A percentile compares a stretch with the other conserved stretches of the same genome.
These are phyloP conservation scores for Mormyrus hasselquistii DNA, from an alignment of 2,797 vertebrate species.

Conservation along the genomic window DNA sequence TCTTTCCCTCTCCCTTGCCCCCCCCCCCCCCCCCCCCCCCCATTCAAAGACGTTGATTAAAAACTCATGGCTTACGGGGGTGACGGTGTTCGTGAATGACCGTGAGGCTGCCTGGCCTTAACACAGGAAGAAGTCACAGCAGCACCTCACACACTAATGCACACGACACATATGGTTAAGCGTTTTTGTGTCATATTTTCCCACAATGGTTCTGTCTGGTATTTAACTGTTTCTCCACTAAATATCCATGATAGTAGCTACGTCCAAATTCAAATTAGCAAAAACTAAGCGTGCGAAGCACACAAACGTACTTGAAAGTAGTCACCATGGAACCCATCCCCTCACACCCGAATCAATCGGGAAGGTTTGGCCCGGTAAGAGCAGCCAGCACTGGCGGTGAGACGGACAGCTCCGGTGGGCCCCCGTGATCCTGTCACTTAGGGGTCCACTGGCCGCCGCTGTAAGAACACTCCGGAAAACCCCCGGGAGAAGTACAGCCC, in stretches of 20 bases:
- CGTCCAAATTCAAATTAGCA: neutral
- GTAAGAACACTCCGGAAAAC: neutral
- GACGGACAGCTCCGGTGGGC: neutral
- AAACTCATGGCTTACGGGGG: neutral
- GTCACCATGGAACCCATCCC: neutral
- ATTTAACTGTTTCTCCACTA: neutral
- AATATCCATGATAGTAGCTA: neutral
- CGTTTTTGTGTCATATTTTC: neutral
- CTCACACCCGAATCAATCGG: neutral
- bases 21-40: neutral
- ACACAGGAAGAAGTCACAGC: neutral
- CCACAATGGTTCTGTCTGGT: neutral
- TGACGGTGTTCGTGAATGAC: neutral
- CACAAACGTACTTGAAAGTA: neutral
- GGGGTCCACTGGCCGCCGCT: neutral
- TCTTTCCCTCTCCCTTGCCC: too few species aligned
- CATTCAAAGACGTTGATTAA: neutral
- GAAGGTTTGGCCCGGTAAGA: neutral
- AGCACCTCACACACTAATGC: neutral
- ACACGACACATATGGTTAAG: neutral
- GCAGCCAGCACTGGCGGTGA: neutral
- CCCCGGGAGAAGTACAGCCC: neutral
- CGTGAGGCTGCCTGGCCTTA: neutral
- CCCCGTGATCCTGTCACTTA: neutral
- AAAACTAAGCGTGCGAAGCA: neutral